These are phyloP conservation scores for Gryllus longicercus DNA, from an alignment of 2,888 invertebrate species.

Conservation along the genomic window DNA sequence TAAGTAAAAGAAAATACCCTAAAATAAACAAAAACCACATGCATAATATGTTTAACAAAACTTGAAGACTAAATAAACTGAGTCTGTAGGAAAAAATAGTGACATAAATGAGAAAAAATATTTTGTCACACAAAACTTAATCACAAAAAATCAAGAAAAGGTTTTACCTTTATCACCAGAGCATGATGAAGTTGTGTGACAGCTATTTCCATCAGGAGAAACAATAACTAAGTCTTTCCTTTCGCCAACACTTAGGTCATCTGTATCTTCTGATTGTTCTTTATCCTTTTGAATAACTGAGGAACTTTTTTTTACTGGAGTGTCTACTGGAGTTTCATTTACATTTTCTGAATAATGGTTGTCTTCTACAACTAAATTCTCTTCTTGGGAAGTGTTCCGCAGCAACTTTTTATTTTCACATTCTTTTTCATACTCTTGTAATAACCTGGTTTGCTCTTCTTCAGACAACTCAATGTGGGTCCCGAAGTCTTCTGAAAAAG, in stretches of 20 bases:
- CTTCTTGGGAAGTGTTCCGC: slow-evolving; percentile 32
- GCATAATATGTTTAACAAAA: no score
- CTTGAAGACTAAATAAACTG: no score
- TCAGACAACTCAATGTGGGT: slow-evolving; percentile 64
- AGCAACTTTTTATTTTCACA: slow-evolving; percentile 45
- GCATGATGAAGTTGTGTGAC: slow-evolving; percentile 40
- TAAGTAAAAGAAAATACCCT: no score
- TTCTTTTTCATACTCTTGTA: slow-evolving; percentile 67
- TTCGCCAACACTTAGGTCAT: slow-evolving; percentile 34
- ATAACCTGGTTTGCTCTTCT: slow-evolving; percentile 64
- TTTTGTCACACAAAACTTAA: not conserved
- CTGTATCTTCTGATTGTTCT: not conserved
- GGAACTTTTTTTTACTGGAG: slow-evolving; percentile 38
- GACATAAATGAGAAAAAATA: no score
- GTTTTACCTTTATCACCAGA: slow-evolving; percentile 37
- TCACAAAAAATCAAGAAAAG: not conserved
- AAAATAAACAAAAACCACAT: no score
- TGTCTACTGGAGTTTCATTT: not conserved
- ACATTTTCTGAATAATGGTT: slow-evolving; percentile 27
- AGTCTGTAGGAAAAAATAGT: no score
- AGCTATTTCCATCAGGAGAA: slow-evolving; percentile 39
- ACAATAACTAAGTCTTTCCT: slow-evolving; percentile 38
- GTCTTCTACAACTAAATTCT: slow-evolving; percentile 24
- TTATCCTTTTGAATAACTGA: not conserved
- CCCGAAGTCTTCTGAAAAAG: slow-evolving; percentile 53